These are phyloP conservation scores for Tylochromis polylepis DNA, from an alignment of 2,113 vertebrate genomes.

Conservation along the genomic window DNA sequence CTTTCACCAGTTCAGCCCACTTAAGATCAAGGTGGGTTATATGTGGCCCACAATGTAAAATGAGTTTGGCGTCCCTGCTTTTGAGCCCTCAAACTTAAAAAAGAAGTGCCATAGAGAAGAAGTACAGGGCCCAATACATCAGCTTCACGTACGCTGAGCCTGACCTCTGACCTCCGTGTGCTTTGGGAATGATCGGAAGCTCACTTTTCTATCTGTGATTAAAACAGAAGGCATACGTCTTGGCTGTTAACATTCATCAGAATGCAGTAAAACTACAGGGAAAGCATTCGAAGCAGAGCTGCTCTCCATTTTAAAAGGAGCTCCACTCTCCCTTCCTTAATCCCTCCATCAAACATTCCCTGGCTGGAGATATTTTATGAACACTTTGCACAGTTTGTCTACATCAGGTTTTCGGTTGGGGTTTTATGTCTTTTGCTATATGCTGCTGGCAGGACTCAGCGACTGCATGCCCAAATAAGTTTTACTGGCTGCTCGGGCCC, in stretches of 20 bases:
- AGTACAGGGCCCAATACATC: neutral
- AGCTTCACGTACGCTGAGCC: neutral
- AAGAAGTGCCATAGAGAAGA: neutral
- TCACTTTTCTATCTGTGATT: neutral
- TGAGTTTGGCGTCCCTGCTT: neutral
- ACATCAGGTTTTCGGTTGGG: slow-evolving; percentile 25
- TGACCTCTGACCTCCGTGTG: neutral
- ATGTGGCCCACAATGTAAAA: neutral
- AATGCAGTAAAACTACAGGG: neutral
- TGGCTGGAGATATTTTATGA: slow-evolving; percentile 36
- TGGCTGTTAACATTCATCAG: neutral
- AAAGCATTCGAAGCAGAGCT: neutral
- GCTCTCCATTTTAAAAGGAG: neutral
- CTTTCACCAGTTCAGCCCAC: neutral
- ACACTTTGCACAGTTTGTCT: slow-evolving; percentile 59
- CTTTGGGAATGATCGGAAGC: neutral
- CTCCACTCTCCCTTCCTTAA: neutral
- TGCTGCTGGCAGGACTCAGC: slow-evolving; percentile 15
- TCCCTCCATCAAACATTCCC: slow-evolving; percentile 18
- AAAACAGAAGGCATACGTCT: neutral
- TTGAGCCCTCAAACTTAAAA: neutral
- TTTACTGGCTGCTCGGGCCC: slow-evolving; percentile 43
- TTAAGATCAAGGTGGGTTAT: neutral
- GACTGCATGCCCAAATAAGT: slow-evolving; percentile 28
- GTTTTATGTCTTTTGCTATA: slow-evolving; percentile 34